Conservation (phyloP, 1,140 invertebrate species). For the Diploscapter pachys region DNA sequence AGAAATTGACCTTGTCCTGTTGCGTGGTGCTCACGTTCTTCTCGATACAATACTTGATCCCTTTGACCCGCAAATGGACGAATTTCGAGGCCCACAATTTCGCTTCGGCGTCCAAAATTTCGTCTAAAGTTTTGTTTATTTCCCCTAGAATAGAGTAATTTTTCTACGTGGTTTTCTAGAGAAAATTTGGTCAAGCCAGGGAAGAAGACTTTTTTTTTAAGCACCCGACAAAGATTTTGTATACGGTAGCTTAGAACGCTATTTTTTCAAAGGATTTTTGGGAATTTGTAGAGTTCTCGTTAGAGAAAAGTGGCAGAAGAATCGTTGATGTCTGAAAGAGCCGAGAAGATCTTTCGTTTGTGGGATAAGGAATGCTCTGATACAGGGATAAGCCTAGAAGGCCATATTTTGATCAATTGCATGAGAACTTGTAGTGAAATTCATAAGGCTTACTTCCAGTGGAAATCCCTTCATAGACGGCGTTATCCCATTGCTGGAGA, state of each 20-base stretch:
- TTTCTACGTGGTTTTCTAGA: neutral
- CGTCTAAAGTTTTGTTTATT: slow-evolving; percentile 4
- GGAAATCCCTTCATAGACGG: neutral
- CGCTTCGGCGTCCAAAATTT: slow-evolving; percentile 3
- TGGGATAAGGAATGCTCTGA: too few species aligned
- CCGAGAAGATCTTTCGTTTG: too few species aligned
- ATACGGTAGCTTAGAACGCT: neutral
- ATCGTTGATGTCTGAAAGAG: neutral
- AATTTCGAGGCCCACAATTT: slow-evolving; percentile 1
- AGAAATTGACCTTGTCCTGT: too few species aligned
- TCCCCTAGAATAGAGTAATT: neutral
- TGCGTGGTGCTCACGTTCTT: too few species aligned
- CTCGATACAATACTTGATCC: too few species aligned
- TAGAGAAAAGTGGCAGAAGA: neutral
- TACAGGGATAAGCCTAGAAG: too few species aligned
- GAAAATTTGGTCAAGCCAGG: neutral
- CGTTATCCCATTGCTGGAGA: neutral
- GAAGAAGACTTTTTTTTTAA: neutral
- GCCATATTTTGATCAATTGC: neutral
- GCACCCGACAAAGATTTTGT: neutral
- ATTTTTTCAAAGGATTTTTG: neutral
- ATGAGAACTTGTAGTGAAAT: neutral
- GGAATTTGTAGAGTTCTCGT: neutral
- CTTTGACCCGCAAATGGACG: slow-evolving; percentile 7
- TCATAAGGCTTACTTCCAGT: neutral